Evolutionary conservation across 2,888 invertebrate genomes (phyloP), one percentile per base, ranked within the genome.

Genomic region (Tetragonula carbonaria): DNA sequence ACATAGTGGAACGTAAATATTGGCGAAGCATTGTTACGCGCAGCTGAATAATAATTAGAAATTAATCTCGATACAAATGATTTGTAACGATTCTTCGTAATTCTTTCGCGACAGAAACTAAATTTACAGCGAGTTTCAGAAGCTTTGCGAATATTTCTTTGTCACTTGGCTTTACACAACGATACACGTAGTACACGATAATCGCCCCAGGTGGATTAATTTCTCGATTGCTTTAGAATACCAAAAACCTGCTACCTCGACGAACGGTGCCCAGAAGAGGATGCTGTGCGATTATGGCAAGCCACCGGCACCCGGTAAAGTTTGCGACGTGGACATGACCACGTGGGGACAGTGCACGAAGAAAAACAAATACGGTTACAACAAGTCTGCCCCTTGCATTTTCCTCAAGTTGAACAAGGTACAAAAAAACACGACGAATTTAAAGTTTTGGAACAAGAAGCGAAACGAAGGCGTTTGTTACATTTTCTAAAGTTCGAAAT

Each of bases 331-430:
- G 87, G 96, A 97, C 70, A 95, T 97, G 74, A 95, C 96, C 75
- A 95, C 96, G 79, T 97, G 98, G 95, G 96, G 96, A 70, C 97
- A 97, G 72, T 99, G 99, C 95, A 96, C 97, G 84, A 95, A 96
- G 81, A 96, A 96, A 55, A 96, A 97, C 89, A 96, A 97, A 92
- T 99, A 97, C 95, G 99, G 98, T 93, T 99, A 97, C 95, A 96
- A 97, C 88, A 96, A 96, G 90, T 97, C 97, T 82, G 97, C 97
- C 80, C 99, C 99, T 23, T 99, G 99, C 95, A 97, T 99, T 94
- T 97, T 99, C 95, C 96, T 99, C 90, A 99, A 99, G 95, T 96
- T 99, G 91, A 99, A 99, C 95, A 98, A 98, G 97, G 98, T 98
- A 95, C 91, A 91, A 45, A 28, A 28, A 28, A 28, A 28, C 28